A percentile compares a stretch with the other conserved stretches of the same genome.
These are phyloP conservation scores for Paralvinella palmiformis DNA, from an alignment of 1,140 invertebrate genomes.

Conservation along the genomic window DNA sequence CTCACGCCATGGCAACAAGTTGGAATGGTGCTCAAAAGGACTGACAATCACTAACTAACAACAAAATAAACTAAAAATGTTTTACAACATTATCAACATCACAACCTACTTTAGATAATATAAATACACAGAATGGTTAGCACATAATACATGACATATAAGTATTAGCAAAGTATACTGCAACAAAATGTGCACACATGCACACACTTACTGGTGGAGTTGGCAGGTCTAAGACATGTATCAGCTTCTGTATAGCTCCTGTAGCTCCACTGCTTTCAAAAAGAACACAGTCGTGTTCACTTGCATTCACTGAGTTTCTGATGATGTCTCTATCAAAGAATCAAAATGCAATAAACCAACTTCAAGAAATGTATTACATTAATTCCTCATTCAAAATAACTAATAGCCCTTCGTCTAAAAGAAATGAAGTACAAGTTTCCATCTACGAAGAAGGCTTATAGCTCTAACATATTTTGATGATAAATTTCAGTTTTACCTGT, in stretches of 20 bases:
- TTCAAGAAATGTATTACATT: not conserved
- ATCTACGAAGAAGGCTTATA: too few species aligned
- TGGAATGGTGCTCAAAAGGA: constrained; percentile 77
- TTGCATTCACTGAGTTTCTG: constrained; percentile 70
- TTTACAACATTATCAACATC: not conserved
- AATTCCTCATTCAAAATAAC: not conserved
- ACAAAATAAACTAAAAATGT: not conserved
- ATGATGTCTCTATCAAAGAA: constrained; percentile 65
- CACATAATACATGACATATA: not conserved
- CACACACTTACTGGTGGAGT: constrained; percentile 50
- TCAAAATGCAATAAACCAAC: not conserved
- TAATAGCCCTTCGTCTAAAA: not conserved
- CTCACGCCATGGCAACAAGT: constrained; percentile 78
- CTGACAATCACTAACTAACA: constrained; percentile 62
- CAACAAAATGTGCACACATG: not conserved
- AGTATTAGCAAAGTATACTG: not conserved
- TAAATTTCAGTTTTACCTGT: too few species aligned
- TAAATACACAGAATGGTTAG: not conserved
- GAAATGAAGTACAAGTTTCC: too few species aligned
- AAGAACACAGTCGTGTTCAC: constrained; percentile 74
- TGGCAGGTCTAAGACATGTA: constrained; percentile 60
- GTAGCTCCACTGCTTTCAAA: constrained; percentile 71
- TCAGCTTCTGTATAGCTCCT: constrained; percentile 65
- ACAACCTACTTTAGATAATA: too few species aligned
- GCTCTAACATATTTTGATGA: too few species aligned